A percentile compares a stretch with the other conserved stretches of the same genome.
These are phyloP conservation scores for Cynoglossus semilaevis DNA, from an alignment of 2,113 vertebrate species.

Conservation along the genomic window DNA sequence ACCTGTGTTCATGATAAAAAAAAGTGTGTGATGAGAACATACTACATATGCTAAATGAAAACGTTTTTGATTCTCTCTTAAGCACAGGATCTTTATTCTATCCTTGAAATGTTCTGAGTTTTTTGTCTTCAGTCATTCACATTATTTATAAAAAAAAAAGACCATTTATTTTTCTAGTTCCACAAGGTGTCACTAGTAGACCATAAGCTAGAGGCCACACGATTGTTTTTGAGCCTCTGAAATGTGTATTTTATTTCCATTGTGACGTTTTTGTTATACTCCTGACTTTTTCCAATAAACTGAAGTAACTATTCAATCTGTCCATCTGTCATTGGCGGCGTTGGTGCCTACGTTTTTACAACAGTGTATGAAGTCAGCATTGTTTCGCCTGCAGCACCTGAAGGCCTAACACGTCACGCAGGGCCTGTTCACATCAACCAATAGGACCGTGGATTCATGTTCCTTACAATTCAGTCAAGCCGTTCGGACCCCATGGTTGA, in stretches of 20 bases:
- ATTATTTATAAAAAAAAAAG: too few relatives aligned
- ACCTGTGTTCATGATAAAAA: too few relatives aligned
- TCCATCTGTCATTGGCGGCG: too few relatives aligned
- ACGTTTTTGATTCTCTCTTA: too few relatives aligned
- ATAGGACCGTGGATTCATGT: too few relatives aligned
- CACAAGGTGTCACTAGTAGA: conserved; percentile 34
- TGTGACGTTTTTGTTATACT: background rate
- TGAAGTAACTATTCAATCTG: background rate
- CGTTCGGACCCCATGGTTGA: too few relatives aligned
- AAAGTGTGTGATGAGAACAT: background rate
- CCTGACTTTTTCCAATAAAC: conserved; percentile 6
- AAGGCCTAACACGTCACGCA: conserved; percentile 11
- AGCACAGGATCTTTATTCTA: too few relatives aligned
- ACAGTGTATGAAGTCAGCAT: conserved; percentile 14
- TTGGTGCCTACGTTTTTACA: background rate
- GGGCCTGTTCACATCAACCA: too few relatives aligned
- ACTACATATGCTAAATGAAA: too few relatives aligned
- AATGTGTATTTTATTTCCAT: background rate
- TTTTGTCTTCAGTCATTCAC: too few relatives aligned
- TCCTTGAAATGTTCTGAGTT: too few relatives aligned
- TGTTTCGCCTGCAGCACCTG: background rate
- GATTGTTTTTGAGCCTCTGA: conserved; percentile 5
- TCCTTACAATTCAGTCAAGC: too few relatives aligned
- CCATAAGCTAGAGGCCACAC: conserved; percentile 41
- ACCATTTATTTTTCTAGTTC: background rate